Base-by-base conservation (phyloP, 2,113 vertebrate species). In the Lipophrys pholis region DNA sequence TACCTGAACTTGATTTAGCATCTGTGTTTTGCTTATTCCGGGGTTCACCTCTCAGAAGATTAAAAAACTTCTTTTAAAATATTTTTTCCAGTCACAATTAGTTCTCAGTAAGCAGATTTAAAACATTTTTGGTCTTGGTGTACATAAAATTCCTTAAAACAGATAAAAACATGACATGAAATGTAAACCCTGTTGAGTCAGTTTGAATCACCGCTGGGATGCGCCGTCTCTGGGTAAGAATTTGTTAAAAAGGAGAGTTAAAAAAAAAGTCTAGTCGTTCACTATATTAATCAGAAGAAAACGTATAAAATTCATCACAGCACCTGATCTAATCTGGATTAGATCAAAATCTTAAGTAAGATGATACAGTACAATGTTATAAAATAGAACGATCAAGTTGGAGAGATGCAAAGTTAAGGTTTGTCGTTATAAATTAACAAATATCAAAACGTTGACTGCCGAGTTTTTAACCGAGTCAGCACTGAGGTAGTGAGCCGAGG, bases 401-500 rank as follows among this genome's bases (percentile, higher is more conserved):
- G 49, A 69, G 80, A 11, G 72, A 42, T 53, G 66, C 46, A 70
- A 40, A 54, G 54, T 64, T 41, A 43, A 69, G 61, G 63, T 65
- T 39, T 39, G 48, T 49, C 15, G 48, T 61, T 15, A 76, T 70
- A 78, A 81, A 76, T 78, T 72, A 89, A 83, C 60, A 83, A 67
- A 62, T 10, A 80, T 64, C 5, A 52, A 81, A 77, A 83, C 61
- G 60, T 35, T 72, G 66, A 74, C 56, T 73, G 67, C 60, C n/a
- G n/a, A 76, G 60, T 82, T 59, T 67, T 49, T 39, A 67, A 85
- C 62, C 67, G 66, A 69, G 75, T 73, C 56, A 11, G 56, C 53
- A 70, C 40, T 91, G 92, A 93, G 92, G 92, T 92, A 93, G 91
- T 72, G 64, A 72, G 49, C 51, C 38, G 51, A 14, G 41, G 50